A percentile compares a stretch with the other conserved stretches of the same genome.
These are phyloP conservation scores for Lycophotia porphyrea DNA, from an alignment of 2,888 invertebrate species.

Conservation along the genomic window DNA sequence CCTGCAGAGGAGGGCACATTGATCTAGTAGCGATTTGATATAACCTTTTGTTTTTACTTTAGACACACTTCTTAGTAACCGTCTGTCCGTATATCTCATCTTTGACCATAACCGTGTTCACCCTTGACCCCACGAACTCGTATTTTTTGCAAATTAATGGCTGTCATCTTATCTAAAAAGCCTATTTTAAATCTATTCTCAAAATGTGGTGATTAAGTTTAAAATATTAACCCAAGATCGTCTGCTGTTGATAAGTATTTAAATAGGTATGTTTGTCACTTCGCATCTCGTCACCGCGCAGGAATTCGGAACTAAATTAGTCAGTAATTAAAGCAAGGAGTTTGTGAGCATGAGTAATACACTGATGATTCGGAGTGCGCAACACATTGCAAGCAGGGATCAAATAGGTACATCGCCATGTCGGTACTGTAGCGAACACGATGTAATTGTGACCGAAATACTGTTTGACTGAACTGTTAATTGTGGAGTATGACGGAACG, in stretches of 20 bases:
- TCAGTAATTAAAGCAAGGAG: slow-evolving; percentile 38
- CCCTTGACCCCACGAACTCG: slow-evolving; percentile 22
- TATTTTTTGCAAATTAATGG: slow-evolving; percentile 14
- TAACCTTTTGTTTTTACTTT: neutral
- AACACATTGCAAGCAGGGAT: neutral
- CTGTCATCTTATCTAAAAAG: slow-evolving; percentile 17
- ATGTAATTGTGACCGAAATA: slow-evolving; percentile 32
- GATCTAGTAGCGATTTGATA: neutral
- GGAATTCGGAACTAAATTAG: slow-evolving; percentile 54
- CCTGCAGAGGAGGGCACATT: neutral
- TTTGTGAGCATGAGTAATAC: slow-evolving; percentile 24
- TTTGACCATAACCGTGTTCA: neutral
- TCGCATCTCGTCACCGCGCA: slow-evolving; percentile 34
- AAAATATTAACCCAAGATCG: slow-evolving; percentile 22
- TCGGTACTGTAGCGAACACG: slow-evolving; percentile 4
- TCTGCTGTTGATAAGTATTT: slow-evolving; percentile 25
- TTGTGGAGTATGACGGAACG: slow-evolving; percentile 11
- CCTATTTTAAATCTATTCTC: slow-evolving; percentile 27
- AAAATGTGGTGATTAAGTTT: slow-evolving; percentile 30
- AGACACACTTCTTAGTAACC: neutral
- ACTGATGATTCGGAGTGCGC: slow-evolving; percentile 5
- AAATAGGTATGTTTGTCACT: slow-evolving; percentile 33
- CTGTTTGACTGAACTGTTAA: slow-evolving; percentile 29
- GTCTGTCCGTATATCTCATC: neutral
- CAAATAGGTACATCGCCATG: slow-evolving; percentile 15